Base-by-base conservation (phyloP, 2,888 invertebrate genomes). In the Iselma pallidipennis region DNA sequence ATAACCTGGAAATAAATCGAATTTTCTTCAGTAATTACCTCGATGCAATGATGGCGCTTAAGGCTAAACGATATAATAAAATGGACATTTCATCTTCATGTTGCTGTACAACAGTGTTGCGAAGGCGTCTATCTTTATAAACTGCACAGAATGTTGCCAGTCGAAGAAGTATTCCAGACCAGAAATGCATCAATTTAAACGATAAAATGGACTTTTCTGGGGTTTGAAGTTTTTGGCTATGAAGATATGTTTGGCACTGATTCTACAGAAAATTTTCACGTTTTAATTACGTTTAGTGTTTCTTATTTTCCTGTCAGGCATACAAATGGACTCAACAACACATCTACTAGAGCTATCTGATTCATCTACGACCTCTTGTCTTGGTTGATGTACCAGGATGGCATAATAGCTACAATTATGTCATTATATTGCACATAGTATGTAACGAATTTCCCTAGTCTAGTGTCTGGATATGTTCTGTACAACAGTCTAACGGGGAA, bases 1-100 rank as follows among this genome's bases (percentile, higher is more conserved):
- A 67, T 66, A 69, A 68, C 68, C 68, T 67, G 63, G 58, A 68
- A 65, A 71, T 71, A 70, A 71, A 71, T 71, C 71, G 65, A 66
- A 66, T 64, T 66, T 61, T 61, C 67, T 64, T 59, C 66, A 63
- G 66, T 68, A 70, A 70, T 68, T 68, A 69, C 65, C 67, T 65
- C 37, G 42, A 10, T 62, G 63, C 65, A 56, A 61, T 57, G 57
- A 54, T 57, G 63, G 59, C 61, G 64, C 64, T 61, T 65, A 59
- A 53, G 55, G 65, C 57, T 51, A 52, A 63, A 57, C 65, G 48
- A 59, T 45, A 45, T 23, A 45, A 45, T 23, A 45, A 21, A 23
- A 5, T 23, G n/a, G n/a, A n/a, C n/a, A n/a, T 45, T 45, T 12
- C 12, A 21, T 45, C 21, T 23, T n/a, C 23, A 42, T 9, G 16